phyloP scores from a whole-genome alignment of 1,140 invertebrate genomes.

The Bombus confusus region DNA sequence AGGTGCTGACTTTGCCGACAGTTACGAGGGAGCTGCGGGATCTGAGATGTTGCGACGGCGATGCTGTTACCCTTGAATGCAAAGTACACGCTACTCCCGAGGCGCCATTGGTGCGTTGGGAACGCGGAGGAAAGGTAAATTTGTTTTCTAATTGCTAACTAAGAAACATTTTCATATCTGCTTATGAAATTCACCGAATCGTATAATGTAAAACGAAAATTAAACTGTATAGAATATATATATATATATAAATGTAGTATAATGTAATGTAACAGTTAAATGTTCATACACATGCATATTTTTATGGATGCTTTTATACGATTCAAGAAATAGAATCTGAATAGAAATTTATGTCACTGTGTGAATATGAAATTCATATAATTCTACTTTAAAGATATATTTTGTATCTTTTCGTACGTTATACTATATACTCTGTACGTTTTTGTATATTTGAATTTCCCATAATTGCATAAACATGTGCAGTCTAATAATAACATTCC shows the following conservation, averaged over 20 bases:
- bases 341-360: too few species aligned
- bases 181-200: too few species aligned
- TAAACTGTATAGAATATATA: constrained; percentile 2
- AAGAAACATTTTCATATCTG: too few species aligned
- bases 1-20: constrained; percentile 88
- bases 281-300: background rate
- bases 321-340: background rate
- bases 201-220: too few species aligned
- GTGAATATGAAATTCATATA: background rate
- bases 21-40: constrained; percentile 88
- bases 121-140: constrained; percentile 89
- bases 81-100: constrained; percentile 86
- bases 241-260: too few species aligned
- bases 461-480: background rate
- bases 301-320: background rate
- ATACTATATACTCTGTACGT: background rate
- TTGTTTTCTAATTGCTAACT: background rate
- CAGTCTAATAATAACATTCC: background rate
- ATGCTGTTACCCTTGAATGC: constrained; percentile 90
- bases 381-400: background rate
- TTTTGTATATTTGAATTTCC: background rate
- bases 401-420: background rate
- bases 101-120: constrained; percentile 88
- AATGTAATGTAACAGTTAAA: too few species aligned
- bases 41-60: constrained; percentile 91